Percentiles rank a stretch among this genome's conserved stretches.
Conservation (phyloP, 2,888 invertebrate species). For the Tromatobia lineatoria region DNA sequence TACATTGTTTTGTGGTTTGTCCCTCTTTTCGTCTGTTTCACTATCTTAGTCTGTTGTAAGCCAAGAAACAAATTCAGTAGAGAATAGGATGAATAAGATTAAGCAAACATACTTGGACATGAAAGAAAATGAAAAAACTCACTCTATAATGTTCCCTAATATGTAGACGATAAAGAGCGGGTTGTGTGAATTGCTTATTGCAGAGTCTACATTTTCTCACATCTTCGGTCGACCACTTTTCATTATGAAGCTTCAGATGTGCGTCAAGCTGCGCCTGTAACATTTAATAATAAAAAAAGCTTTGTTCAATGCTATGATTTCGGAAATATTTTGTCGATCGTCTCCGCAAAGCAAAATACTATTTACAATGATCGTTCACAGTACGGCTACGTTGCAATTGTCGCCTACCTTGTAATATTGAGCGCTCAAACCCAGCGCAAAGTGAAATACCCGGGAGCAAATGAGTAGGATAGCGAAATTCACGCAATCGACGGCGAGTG, state of each 20-base stretch:
- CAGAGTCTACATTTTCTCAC: slow-evolving; percentile 87
- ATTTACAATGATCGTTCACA: background rate
- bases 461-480: slow-evolving; percentile 78
- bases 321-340: background rate
- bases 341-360: background rate
- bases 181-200: slow-evolving; percentile 86
- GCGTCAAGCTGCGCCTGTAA: slow-evolving; percentile 81
- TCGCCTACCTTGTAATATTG: slow-evolving; percentile 77
- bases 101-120: background rate
- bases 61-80: slow-evolving; percentile 5
- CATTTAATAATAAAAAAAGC: background rate
- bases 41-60: slow-evolving; percentile 78
- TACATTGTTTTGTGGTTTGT: slow-evolving; percentile 81
- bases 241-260: slow-evolving; percentile 82
- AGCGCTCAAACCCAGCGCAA: slow-evolving; percentile 79
- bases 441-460: slow-evolving; percentile 79
- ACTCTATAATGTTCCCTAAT: slow-evolving; percentile 87
- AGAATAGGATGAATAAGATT: background rate
- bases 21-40: slow-evolving; percentile 80
- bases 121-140: slow-evolving; percentile 71
- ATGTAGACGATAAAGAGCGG: slow-evolving; percentile 86
- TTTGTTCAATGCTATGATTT: slow-evolving; percentile 7
- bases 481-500: slow-evolving; percentile 78
- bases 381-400: slow-evolving; percentile 1
- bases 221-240: slow-evolving; percentile 81